Percentiles rank a stretch among this genome's conserved stretches.
These are phyloP conservation scores for Cebus imitator DNA, from an alignment of 2,113 vertebrate species.

Conservation along the genomic window DNA sequence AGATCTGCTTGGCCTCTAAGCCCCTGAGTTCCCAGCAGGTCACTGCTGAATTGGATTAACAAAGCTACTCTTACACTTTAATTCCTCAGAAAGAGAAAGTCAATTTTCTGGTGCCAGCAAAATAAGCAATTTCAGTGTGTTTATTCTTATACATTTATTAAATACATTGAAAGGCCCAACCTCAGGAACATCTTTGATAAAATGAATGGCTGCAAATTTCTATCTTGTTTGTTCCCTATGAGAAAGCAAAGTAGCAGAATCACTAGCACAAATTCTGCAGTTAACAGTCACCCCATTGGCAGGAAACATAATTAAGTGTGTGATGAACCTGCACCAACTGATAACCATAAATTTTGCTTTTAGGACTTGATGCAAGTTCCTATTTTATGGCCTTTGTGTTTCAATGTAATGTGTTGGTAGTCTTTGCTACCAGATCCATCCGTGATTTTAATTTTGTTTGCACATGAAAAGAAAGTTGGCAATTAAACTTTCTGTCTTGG, in stretches of 20 bases:
- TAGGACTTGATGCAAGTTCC: conserved; percentile 1
- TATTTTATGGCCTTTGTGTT: conserved; percentile 35
- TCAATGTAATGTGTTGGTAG: conserved; percentile 39
- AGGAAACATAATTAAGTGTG: conserved; percentile 41
- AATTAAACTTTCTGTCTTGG: conserved; percentile 63
- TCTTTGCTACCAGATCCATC: conserved; percentile 47
- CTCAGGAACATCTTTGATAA: background rate
- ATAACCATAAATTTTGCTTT: conserved; percentile 44
- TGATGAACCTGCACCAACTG: conserved; percentile 22
- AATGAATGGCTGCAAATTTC: conserved; percentile 5
- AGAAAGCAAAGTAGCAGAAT: background rate
- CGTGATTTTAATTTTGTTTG: conserved; percentile 66
- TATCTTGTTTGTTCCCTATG: conserved; percentile 24
- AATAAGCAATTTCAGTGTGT: conserved; percentile 7
- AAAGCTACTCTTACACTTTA: conserved; percentile 48
- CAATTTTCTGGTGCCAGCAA: background rate
- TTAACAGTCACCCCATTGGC: background rate
- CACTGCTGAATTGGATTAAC: conserved; percentile 78
- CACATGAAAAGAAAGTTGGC: conserved; percentile 72
- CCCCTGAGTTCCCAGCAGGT: conserved; percentile 75
- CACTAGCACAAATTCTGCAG: background rate
- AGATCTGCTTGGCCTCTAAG: conserved; percentile 76
- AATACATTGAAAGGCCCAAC: background rate
- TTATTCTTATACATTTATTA: conserved; percentile 21
- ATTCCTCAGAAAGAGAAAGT: conserved; percentile 30